A percentile compares a stretch with the other conserved stretches of the same genome.
Evolutionary conservation across 2,888 invertebrate genomes (phyloP).

Genomic region (Orthonychiurus folsomi): DNA sequence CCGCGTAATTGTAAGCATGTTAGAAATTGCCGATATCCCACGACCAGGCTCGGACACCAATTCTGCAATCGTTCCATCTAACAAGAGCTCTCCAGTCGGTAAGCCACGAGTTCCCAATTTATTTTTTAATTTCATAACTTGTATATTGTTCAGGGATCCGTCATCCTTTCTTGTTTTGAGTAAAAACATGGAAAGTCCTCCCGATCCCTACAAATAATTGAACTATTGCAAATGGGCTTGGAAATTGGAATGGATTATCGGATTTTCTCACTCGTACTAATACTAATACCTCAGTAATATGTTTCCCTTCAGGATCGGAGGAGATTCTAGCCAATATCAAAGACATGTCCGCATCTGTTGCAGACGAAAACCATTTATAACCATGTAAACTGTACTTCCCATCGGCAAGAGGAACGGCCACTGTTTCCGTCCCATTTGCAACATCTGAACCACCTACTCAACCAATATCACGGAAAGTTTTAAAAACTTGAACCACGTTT

Average conservation of each 20-base stretch:
- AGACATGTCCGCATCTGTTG: conserved; percentile 51
- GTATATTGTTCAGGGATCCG: conserved; percentile 48
- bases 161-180: conserved; percentile 45
- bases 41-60: conserved; percentile 47
- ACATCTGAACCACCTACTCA: conserved; percentile 50
- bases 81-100: conserved; percentile 51
- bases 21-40: conserved; percentile 49
- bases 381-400: conserved; percentile 46
- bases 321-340: conserved; percentile 50
- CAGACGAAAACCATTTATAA: conserved; percentile 54
- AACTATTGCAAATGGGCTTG: neutral
- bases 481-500: conserved; percentile 6
- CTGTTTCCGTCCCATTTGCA: conserved; percentile 48
- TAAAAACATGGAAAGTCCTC: conserved; percentile 50
- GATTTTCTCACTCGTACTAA: neutral
- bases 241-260: neutral
- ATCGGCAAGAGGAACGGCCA: conserved; percentile 45
- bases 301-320: no score
- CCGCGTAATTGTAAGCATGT: conserved; percentile 51
- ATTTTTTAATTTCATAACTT: conserved; percentile 50
- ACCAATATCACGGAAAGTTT: neutral
- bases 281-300: conserved; percentile 2
- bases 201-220: conserved; percentile 43
- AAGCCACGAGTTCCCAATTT: conserved; percentile 52
- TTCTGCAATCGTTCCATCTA: conserved; percentile 47